Conservation (phyloP, 2,113 vertebrate genomes). For the Scortum barcoo region DNA sequence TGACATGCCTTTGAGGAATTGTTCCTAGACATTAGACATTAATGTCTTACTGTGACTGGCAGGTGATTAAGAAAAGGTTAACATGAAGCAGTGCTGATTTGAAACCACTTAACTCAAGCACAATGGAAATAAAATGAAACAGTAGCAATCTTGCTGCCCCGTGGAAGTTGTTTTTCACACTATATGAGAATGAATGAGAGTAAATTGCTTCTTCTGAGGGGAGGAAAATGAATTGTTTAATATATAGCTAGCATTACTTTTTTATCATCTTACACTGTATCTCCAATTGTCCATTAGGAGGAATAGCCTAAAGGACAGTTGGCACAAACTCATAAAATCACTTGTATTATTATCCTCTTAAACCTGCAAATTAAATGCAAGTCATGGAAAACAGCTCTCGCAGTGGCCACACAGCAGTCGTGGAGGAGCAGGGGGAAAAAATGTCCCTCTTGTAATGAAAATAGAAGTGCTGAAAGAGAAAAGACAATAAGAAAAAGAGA, state of each 20-base stretch:
- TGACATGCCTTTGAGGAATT: neutral
- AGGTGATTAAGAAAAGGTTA: neutral
- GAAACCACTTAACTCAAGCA: slow-evolving; percentile 11
- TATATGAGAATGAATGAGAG: slow-evolving; percentile 1
- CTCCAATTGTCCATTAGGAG: slow-evolving; percentile 15
- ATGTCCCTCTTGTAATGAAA: neutral
- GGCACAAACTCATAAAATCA: slow-evolving; percentile 1
- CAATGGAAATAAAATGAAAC: slow-evolving; percentile 7
- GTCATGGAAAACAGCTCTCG: slow-evolving; percentile 21
- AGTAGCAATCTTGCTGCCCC: neutral
- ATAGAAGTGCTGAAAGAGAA: neutral
- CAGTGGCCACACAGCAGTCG: neutral
- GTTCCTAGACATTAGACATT: neutral
- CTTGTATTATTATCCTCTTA: slow-evolving; percentile 19
- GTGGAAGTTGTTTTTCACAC: slow-evolving; percentile 20
- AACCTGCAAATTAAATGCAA: slow-evolving; percentile 27
- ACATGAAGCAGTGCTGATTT: neutral
- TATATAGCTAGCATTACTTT: slow-evolving; percentile 20
- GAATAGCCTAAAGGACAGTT: slow-evolving; percentile 7
- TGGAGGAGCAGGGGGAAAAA: neutral
- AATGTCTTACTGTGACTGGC: neutral
- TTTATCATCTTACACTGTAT: slow-evolving; percentile 11
- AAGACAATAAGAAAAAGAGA: neutral
- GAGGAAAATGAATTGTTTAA: slow-evolving; percentile 40
- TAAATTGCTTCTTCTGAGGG: slow-evolving; percentile 20